These are phyloP conservation scores for Armadillidium nasatum DNA, from an alignment of 1,140 invertebrate species.

Conservation along the genomic window DNA sequence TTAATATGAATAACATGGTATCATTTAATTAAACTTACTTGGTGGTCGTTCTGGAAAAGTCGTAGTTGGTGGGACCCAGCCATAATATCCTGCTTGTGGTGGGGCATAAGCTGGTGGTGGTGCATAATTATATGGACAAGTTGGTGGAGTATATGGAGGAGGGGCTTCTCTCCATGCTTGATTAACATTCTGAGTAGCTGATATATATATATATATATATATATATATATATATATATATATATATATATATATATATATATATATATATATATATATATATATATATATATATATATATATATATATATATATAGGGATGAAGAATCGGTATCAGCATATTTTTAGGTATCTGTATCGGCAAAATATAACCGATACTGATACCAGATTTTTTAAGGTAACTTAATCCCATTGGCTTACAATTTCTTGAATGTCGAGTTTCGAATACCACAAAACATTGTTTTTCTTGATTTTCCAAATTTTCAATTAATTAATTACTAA, in stretches of 20 bases:
- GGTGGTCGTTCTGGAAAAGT: conserved; percentile 66
- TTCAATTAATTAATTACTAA: too few relatives aligned
- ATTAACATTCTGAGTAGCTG: conserved; percentile 52
- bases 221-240: too few relatives aligned
- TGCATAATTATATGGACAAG: conserved; percentile 77
- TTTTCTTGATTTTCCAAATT: too few relatives aligned
- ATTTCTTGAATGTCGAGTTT: too few relatives aligned
- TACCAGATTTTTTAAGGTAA: too few relatives aligned
- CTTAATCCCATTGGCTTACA: too few relatives aligned
- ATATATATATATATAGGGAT: not conserved
- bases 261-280: not conserved
- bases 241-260: too few relatives aligned
- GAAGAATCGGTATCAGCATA: too few relatives aligned
- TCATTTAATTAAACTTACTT: conserved; percentile 42
- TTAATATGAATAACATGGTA: not conserved
- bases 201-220: conserved; percentile 32
- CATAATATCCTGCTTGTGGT: conserved; percentile 74
- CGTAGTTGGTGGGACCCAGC: conserved; percentile 81
- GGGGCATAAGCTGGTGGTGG: conserved; percentile 84
- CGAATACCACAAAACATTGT: too few relatives aligned
- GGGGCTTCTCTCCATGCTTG: conserved; percentile 62
- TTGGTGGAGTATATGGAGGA: conserved; percentile 76
- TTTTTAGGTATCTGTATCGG: too few relatives aligned
- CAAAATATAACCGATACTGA: too few relatives aligned
- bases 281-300: conserved; percentile 28